Base-by-base conservation (phyloP, 2,888 invertebrate species). In the Ochropleura leucogaster region DNA sequence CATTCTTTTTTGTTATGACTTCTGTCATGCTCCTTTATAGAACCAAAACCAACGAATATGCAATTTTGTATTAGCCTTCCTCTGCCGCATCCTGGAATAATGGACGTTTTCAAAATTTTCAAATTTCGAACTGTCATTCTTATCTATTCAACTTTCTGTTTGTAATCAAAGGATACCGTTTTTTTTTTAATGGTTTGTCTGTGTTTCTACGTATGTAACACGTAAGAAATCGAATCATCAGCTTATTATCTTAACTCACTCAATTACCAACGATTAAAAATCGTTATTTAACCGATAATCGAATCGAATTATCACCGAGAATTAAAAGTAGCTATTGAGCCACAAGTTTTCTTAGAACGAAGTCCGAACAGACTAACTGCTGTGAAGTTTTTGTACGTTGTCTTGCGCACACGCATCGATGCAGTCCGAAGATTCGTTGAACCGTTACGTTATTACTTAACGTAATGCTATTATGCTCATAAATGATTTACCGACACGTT, bases 361-460 rank as follows among this genome's bases (percentile, higher is more conserved):
- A 73, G 70, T 63, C 20, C 10, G 44, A 18, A 57, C 30, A 44
- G 57, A 63, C 47, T 72, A 66, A 59, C 49, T 55, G 55, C 12
- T 68, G 57, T 53, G 30, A 63, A n/a, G 74, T 75, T 80, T 84
- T 55, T 84, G 59, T 49, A 12, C 44, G 66, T 57, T 62, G 20
- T 30, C 12, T 66, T 47, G 60, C 63, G 57, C 68, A 74, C 60
- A 40, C 66, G 72, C 68, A 49, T 44, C 53, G 20, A 53, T 76
- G 60, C 60, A 68, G 73, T 78, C 75, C 68, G 67, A 75, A 55
- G 67, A 78, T 66, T 74, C 72, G 20, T 72, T 82, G 74, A 84
- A 72, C 82, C 81, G 69, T 68, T 69, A 51, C 55, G 51, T n/a
- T n/a, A 81, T 83, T 84, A 81, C 85, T 72, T 62, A 83, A 83